Conservation (phyloP, 2,888 invertebrate species). For the Parthenolecanium corni region DNA sequence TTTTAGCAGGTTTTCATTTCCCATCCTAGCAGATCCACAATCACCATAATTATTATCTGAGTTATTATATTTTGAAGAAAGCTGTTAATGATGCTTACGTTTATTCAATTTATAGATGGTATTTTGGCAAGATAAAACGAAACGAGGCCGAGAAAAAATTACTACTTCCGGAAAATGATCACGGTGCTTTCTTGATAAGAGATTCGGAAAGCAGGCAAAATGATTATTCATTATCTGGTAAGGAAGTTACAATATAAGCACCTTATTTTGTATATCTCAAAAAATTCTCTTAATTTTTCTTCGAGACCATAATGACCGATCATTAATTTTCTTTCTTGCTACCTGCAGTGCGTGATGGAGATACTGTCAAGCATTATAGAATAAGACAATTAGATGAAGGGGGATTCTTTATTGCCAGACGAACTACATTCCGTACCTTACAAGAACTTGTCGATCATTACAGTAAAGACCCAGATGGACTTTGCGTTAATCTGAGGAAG, state of each 20-base stretch:
- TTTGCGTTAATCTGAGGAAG: slow-evolving; percentile 92
- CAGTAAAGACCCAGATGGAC: slow-evolving; percentile 92
- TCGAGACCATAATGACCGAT: no score
- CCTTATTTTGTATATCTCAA: no score
- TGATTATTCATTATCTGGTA: slow-evolving; percentile 97
- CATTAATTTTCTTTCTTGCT: neutral
- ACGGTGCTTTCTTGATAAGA: slow-evolving; percentile 95
- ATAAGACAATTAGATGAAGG: slow-evolving; percentile 97
- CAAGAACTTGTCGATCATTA: slow-evolving; percentile 97
- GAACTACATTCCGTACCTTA: slow-evolving; percentile 93
- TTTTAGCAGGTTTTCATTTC: no score
- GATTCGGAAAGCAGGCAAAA: slow-evolving; percentile 98
- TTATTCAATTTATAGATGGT: slow-evolving; percentile 51
- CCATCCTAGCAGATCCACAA: no score
- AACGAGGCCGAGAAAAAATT: slow-evolving; percentile 99
- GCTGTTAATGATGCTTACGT: no score
- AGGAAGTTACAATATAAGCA: slow-evolving; percentile 34
- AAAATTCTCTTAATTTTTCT: no score
- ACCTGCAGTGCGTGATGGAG: slow-evolving; percentile 85
- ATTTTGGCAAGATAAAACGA: slow-evolving; percentile 98
- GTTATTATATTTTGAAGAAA: no score
- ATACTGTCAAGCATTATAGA: slow-evolving; percentile 98
- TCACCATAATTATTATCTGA: no score
- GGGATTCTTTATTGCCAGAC: slow-evolving; percentile 96
- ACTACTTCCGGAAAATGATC: slow-evolving; percentile 90